These are phyloP conservation scores for Nannoperca obscura DNA, from an alignment of 2,797 vertebrate genomes.

Conservation along the genomic window DNA sequence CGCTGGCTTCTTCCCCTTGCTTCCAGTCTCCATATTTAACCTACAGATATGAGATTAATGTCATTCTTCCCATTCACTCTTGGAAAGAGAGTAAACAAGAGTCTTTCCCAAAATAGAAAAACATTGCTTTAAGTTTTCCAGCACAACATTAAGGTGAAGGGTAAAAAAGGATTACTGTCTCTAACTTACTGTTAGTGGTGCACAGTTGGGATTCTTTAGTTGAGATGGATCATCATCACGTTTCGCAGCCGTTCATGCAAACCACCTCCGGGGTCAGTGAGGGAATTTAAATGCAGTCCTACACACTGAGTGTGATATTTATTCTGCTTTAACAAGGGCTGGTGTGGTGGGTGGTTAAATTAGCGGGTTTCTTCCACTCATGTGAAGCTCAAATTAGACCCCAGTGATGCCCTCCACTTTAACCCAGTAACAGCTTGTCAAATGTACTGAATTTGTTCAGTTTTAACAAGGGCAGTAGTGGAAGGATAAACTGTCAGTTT, in stretches of 20 bases:
- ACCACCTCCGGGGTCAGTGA: background rate
- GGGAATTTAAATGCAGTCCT: slow-evolving; percentile 13
- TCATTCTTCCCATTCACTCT: background rate
- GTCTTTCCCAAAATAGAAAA: background rate
- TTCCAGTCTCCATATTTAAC: no score
- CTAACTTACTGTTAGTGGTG: background rate
- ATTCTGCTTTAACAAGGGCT: slow-evolving; percentile 39
- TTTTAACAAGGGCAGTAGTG: no score
- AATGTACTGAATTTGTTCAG: background rate
- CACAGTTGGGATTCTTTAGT: background rate
- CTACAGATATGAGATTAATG: background rate
- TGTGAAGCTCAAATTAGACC: slow-evolving; percentile 40
- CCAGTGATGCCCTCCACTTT: slow-evolving; percentile 19
- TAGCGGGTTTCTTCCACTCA: slow-evolving; percentile 14
- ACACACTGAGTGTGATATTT: slow-evolving; percentile 18
- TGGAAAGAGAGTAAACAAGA: background rate
- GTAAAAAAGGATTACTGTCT: background rate
- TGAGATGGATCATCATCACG: background rate
- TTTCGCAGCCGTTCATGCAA: background rate
- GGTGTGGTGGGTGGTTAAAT: slow-evolving; percentile 31
- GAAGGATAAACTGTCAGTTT: no score
- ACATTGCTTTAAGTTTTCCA: background rate
- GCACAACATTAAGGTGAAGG: background rate
- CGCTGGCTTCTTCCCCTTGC: no score
- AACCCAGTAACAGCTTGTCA: slow-evolving; percentile 17